Base-by-base conservation (phyloP, 2,888 invertebrate genomes). In the Trachelus stipa region DNA sequence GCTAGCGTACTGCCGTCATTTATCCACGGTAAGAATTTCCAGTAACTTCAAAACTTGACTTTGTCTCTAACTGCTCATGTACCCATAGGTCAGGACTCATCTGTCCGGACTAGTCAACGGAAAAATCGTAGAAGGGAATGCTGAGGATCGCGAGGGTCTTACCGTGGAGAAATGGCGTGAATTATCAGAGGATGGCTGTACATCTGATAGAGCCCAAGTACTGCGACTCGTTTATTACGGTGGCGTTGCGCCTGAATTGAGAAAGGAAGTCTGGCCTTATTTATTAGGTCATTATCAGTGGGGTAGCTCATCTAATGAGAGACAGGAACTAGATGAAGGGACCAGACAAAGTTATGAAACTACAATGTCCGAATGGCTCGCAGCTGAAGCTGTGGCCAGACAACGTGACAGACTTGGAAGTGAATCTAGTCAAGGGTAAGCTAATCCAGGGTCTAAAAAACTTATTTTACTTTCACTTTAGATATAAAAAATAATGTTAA, bases 321-420 rank as follows among this genome's bases (percentile, higher is more conserved):
- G 96, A 15, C 89, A 90, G 11, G 94, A 95, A 82, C 93, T 95
- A 81, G 95, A 96, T 85, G 92, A 93, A 80, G 93, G 94, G 71
- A 95, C 95, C 71, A 94, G 95, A 79, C 95, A 96, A 73, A 94
- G 95, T 80, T 98, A 97, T 86, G 98, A 98, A 91, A 96, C 96
- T 11, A 96, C 96, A 1, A 97, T 98, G 96, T 97, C 98, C 0
- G 98, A 98, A 90, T 98, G 98, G 98, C 91, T 98, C 80, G 97
- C 98, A 0, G 97, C 98, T 0, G 98, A 99, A 89, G 98, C 98
- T 0, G 98, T 98, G 81, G 97, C 98, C 0, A 92, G 95, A 75
- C 96, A 97, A 88, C 92, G 95, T 11, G 97, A 98, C 86, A 95
- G 79, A 74, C 73, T 69, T 23, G 73, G 76, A 69, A 79, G 79